Evolutionary conservation across 2,888 invertebrate genomes (phyloP), one percentile per base, ranked within the genome.

Genomic region (Drosophila austrosaltans): DNA sequence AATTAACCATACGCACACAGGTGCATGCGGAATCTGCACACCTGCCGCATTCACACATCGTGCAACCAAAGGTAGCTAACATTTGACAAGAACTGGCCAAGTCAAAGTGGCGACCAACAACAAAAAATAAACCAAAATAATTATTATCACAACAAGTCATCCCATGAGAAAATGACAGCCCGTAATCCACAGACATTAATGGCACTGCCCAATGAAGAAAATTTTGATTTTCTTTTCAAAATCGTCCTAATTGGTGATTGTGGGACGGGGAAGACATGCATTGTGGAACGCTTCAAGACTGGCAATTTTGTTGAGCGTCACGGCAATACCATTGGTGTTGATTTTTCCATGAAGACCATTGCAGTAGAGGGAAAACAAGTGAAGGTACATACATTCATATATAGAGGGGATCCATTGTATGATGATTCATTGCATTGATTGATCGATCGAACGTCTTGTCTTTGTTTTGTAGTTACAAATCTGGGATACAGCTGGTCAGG

Each of bases 291-390:
- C 82, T 97, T 99, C 93, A 98, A 98, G 92, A 97, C 98, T 73
- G 99, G 98, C 71, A 98, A 97, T 85, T 99, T 97, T 91, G 96
- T 98, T 79, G 98, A 99, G 93, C 94, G 97, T 80, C 98, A 98
- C 93, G 98, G 98, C 69, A 98, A 97, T 91, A 99, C 99, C 58
- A 99, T 99, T 91, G 98, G 98, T 76, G 98, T 99, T 66, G 98
- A 99, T 93, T 99, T 99, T 93, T 98, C 98, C 73, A 99, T 98
- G 98, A 98, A 98, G 95, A 98, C 98, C 63, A 95, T 99, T 48
- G 94, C 96, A 80, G 96, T 98, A 58, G 98, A 98, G 92, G 97
- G 97, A 63, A 98, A 98, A 93, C 96, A 96, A 93, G 96, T 98
- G 82, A 99, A 99, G 96, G 98, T 98, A 93, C 5, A 28, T 28